Evolutionary conservation across 2,113 vertebrate species (phyloP), one percentile per base, ranked within the genome.

Genomic region (Anarrhichthys ocellatus): DNA sequence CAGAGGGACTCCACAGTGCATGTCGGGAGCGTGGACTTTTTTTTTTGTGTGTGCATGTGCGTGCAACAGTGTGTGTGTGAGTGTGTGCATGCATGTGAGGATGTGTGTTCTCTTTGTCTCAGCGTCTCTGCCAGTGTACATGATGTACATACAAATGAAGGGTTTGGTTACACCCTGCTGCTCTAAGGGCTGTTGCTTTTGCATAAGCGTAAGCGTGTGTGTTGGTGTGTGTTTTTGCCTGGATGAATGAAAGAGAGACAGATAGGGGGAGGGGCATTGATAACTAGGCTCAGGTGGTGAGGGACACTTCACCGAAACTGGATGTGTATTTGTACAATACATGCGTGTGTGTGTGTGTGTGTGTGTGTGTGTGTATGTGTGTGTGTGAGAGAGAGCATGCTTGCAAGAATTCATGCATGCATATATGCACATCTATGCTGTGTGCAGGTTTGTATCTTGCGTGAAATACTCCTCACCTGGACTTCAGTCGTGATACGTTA

Each of bases 81-180:
- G 73, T 69, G 63, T 0, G 17, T 65, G 67, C 8, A 17, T 84
- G 89, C 44, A 44, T 58, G 84, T 80, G 84, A 79, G 87, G 80
- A 88, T 87, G 92, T 93, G 84, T 89, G 89, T 80, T 90, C 80
- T 91, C 91, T 93, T 93, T 93, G 91, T 92, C 88, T 91, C 73
- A 61, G 91, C 29, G 81, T 88, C 84, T 89, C 88, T 84, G 63
- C 75, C 66, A 38, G 81, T 82, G 80, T 69, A 88, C 90, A 88
- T 82, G 89, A 91, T 90, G 88, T 89, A 91, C 89, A 94, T 93
- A 95, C 94, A 95, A 93, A 94, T 94, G 91, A 93, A 87, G 82
- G 90, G 80, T 91, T 93, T 91, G 90, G 91, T 92, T 93, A 88
- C 93, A 94, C 88, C 95, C 92, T 85, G 86, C 91, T 87, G 92